phyloP scores from a whole-genome alignment of 2,797 vertebrate genomes.

The Cyclura pinguis region DNA sequence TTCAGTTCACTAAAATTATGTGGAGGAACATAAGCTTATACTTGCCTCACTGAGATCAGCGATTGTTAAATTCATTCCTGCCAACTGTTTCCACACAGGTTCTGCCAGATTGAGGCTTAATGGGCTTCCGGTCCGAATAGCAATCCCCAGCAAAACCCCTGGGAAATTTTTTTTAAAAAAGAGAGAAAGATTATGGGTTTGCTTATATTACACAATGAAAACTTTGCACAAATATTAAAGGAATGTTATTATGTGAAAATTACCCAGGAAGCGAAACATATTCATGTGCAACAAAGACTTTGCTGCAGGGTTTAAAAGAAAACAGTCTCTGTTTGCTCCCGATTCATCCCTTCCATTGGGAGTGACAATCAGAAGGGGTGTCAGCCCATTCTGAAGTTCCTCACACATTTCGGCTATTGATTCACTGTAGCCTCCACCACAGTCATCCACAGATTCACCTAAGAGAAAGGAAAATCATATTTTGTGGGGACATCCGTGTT shows the following conservation, averaged over 20 bases:
- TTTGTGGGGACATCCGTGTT: background rate
- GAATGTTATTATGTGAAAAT: slow-evolving; percentile 18
- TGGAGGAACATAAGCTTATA: background rate
- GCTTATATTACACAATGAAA: background rate
- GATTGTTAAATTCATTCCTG: slow-evolving; percentile 98
- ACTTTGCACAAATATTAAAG: background rate
- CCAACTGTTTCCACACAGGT: slow-evolving; percentile 98
- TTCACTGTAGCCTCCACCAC: slow-evolving; percentile 97
- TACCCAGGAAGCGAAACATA: slow-evolving; percentile 99
- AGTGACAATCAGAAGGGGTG: slow-evolving; percentile 96
- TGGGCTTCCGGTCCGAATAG: slow-evolving; percentile 97
- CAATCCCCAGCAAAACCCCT: slow-evolving; percentile 97
- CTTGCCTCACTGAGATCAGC: slow-evolving; percentile 98
- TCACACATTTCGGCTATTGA: slow-evolving; percentile 99
- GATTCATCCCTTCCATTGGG: slow-evolving; percentile 98
- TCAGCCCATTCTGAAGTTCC: slow-evolving; percentile 97
- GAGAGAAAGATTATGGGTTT: background rate
- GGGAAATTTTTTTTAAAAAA: slow-evolving; percentile 6
- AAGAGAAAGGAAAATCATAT: slow-evolving; percentile 1
- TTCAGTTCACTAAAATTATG: background rate
- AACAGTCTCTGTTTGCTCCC: slow-evolving; percentile 98
- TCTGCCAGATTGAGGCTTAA: slow-evolving; percentile 97
- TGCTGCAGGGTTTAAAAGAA: slow-evolving; percentile 93
- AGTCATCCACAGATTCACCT: slow-evolving; percentile 99
- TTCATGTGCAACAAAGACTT: slow-evolving; percentile 93